Evolutionary conservation across 2,797 vertebrate species (phyloP).

Genomic region (Poeciliopsis gracilis): DNA sequence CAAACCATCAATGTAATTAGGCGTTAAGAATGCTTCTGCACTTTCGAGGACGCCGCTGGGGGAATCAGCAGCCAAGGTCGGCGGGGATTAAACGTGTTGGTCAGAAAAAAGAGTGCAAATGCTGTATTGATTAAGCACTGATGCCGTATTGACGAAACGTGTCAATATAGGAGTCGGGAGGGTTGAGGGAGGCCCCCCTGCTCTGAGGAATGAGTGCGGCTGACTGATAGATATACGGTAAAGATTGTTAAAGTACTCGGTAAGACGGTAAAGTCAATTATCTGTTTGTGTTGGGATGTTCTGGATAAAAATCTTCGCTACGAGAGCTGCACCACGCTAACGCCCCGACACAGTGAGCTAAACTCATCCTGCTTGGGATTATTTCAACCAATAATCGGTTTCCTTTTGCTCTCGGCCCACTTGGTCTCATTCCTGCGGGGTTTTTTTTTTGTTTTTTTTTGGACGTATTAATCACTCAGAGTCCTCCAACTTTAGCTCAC

Average conservation of each 20-base stretch:
- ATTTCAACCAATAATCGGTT: constrained; percentile 30
- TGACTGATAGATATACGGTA: constrained; percentile 28
- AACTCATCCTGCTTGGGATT: constrained; percentile 19
- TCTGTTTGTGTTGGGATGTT: constrained; percentile 11
- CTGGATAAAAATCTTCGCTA: not conserved
- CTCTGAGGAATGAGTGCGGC: constrained; percentile 21
- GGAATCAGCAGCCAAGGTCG: constrained; percentile 35
- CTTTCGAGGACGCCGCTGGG: constrained; percentile 15
- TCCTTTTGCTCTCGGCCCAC: not conserved
- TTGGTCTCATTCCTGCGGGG: constrained; percentile 18
- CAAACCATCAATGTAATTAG: constrained; percentile 36
- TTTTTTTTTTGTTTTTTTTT: not conserved
- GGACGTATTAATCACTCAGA: constrained; percentile 29
- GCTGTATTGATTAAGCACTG: constrained; percentile 58
- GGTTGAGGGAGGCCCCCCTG: constrained; percentile 15
- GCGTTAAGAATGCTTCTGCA: constrained; percentile 43
- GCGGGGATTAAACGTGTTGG: constrained; percentile 40
- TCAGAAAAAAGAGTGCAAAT: constrained; percentile 42
- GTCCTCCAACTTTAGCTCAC: constrained; percentile 18
- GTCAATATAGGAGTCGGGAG: constrained; percentile 40
- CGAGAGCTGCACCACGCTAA: constrained; percentile 8
- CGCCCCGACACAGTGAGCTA: not conserved
- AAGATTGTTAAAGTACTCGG: constrained; percentile 20
- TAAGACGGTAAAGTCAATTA: constrained; percentile 17
- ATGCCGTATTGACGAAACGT: constrained; percentile 50